A percentile compares a stretch with the other conserved stretches of the same genome.
phyloP scores from a whole-genome alignment of 1,140 invertebrate species.

The Holcopasites calliopsidis region DNA sequence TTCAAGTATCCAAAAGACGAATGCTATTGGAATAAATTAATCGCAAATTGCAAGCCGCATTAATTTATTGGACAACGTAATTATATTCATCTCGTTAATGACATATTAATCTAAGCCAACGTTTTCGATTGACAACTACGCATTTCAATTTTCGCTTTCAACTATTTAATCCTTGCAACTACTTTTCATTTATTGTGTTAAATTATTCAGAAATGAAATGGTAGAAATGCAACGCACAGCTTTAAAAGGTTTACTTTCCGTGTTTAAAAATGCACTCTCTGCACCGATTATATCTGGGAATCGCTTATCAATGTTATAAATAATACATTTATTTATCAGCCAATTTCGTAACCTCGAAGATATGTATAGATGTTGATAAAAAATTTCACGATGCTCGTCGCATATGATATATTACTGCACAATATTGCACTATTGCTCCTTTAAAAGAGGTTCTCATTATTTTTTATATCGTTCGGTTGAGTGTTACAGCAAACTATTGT shows the following conservation, averaged over 20 bases:
- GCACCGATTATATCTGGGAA: neutral
- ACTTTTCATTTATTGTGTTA: neutral
- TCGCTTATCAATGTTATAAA: neutral
- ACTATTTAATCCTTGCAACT: too few species aligned
- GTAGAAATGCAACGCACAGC: neutral
- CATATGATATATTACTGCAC: neutral
- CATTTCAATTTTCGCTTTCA: too few species aligned
- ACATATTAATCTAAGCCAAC: too few species aligned
- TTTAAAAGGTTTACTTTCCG: neutral
- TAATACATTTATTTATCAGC: neutral
- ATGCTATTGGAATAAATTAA: too few species aligned
- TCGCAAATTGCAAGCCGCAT: too few species aligned
- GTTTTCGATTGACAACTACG: too few species aligned
- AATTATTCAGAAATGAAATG: neutral
- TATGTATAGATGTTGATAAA: neutral
- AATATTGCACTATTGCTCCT: neutral
- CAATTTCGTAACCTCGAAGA: too few species aligned
- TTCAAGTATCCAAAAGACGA: too few species aligned
- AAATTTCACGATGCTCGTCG: neutral
- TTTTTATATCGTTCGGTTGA: neutral
- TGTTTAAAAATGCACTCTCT: neutral
- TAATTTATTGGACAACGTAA: too few species aligned
- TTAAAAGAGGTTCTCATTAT: conserved; percentile 15
- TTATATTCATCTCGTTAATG: too few species aligned
- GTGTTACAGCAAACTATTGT: too few species aligned